These are phyloP conservation scores for Drosophila nr. fundita DNA, from an alignment of 2,888 invertebrate genomes.

Conservation along the genomic window DNA sequence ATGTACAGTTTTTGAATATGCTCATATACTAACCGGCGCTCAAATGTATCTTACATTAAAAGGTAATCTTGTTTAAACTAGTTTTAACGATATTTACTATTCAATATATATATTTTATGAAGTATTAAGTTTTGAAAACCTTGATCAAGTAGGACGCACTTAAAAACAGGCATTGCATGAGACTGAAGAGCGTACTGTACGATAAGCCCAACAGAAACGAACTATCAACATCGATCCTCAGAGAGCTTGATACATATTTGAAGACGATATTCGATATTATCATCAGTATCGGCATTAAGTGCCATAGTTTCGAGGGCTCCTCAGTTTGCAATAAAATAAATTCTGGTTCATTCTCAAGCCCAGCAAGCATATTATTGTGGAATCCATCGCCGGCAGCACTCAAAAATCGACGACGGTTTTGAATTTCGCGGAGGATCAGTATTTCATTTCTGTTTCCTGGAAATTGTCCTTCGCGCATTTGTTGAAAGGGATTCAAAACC, in stretches of 20 bases:
- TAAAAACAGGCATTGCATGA: constrained; percentile 40
- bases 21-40: background rate
- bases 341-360: constrained; percentile 1
- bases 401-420: background rate
- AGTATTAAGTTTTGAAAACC: constrained; percentile 3
- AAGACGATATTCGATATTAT: constrained; percentile 31
- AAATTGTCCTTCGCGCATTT: background rate
- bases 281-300: constrained; percentile 32
- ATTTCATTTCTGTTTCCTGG: background rate
- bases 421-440: constrained; percentile 1
- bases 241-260: constrained; percentile 1
- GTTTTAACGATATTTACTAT: background rate
- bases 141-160: constrained; percentile 30
- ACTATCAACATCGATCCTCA: constrained; percentile 20
- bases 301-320: constrained; percentile 21
- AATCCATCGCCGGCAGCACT: constrained; percentile 53
- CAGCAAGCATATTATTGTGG: constrained; percentile 15
- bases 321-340: constrained; percentile 14
- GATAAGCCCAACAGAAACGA: constrained; percentile 34
- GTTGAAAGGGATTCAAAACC: constrained; percentile 26
- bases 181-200: constrained; percentile 28
- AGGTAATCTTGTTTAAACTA: background rate
- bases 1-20: background rate
- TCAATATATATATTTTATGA: background rate
- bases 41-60: background rate